Evolutionary conservation across 2,888 invertebrate species (phyloP).

Genomic region (Chrysolina oricalcia): DNA sequence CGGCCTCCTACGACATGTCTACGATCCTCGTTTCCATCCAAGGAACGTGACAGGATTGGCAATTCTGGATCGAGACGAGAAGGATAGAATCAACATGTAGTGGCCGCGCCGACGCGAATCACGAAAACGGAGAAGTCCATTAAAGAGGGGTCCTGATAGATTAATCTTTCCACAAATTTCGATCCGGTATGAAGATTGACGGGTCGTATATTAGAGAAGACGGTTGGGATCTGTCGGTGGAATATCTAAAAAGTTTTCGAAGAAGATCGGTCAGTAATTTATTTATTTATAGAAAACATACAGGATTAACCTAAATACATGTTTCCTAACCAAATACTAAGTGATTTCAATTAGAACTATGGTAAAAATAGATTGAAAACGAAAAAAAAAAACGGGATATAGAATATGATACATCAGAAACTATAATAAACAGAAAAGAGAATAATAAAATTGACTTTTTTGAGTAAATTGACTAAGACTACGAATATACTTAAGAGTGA

Average conservation of each 20-base stretch:
- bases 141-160: background rate
- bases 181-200: background rate
- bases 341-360: too few relatives aligned
- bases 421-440: too few relatives aligned
- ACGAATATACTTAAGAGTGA: too few relatives aligned
- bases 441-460: too few relatives aligned
- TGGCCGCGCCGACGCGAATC: background rate
- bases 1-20: conserved; percentile 2
- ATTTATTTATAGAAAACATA: too few relatives aligned
- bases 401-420: too few relatives aligned
- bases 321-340: too few relatives aligned
- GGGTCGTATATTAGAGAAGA: conserved; percentile 5
- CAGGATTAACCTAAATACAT: too few relatives aligned
- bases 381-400: too few relatives aligned
- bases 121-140: conserved; percentile 6
- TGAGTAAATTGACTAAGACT: too few relatives aligned
- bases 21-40: conserved; percentile 14
- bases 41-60: conserved; percentile 17
- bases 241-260: background rate
- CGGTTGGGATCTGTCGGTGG: background rate
- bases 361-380: too few relatives aligned
- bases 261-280: too few relatives aligned
- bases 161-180: background rate
- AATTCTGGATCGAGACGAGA: background rate
- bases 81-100: conserved; percentile 1